These are phyloP conservation scores for Glyptemys insculpta DNA, from an alignment of 2,797 vertebrate species.

Conservation along the genomic window DNA sequence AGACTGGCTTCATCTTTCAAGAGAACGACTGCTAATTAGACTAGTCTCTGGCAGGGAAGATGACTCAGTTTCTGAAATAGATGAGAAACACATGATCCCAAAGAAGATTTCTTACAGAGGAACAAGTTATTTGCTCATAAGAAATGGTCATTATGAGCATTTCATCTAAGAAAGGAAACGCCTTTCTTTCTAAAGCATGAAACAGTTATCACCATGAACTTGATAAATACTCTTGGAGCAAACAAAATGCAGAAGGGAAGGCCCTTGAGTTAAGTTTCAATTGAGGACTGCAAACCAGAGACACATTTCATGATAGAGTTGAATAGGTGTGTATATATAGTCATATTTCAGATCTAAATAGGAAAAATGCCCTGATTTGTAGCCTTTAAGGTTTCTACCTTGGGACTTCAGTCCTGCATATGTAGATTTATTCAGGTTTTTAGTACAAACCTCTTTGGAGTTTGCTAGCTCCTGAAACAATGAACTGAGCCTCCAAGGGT, in stretches of 20 bases:
- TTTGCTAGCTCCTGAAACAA: background rate
- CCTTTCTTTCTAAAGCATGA: background rate
- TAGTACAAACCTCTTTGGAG: background rate
- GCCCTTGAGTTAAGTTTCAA: background rate
- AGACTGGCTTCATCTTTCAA: background rate
- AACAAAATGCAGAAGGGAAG: background rate
- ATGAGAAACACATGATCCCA: background rate
- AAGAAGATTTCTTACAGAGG: background rate
- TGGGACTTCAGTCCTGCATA: background rate
- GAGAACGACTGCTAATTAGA: background rate
- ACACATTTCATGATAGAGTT: background rate
- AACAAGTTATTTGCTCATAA: background rate
- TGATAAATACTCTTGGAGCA: background rate
- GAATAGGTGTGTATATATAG: background rate
- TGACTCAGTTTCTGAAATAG: background rate
- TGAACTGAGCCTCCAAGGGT: background rate
- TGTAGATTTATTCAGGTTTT: background rate
- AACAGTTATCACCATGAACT: background rate
- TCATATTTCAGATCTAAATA: background rate
- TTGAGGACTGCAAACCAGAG: background rate
- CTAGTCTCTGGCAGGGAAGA: background rate
- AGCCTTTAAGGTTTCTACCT: background rate
- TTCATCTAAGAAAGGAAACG: background rate
- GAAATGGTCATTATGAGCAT: background rate
- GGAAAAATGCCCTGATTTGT: background rate